Percentiles rank a stretch among this genome's conserved stretches.
These are phyloP conservation scores for Cheilosia grossa DNA, from an alignment of 2,888 invertebrate species.

Conservation along the genomic window DNA sequence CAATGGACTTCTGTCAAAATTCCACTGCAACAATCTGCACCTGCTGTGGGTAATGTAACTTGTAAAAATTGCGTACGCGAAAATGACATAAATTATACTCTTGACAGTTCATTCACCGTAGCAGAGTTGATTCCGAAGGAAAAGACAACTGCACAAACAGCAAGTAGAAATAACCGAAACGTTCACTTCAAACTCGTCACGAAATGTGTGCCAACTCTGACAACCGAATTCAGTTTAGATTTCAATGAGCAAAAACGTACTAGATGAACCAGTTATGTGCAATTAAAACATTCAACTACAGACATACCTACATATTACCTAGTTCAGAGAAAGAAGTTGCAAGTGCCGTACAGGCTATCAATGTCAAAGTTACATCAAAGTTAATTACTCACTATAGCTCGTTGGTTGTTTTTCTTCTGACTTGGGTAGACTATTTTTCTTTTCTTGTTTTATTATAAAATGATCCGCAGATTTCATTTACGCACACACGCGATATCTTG, in stretches of 20 bases:
- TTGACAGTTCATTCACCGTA: no score
- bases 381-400: not conserved
- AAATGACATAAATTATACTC: no score
- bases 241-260: not conserved
- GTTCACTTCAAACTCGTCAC: not conserved
- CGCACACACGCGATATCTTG: conserved; percentile 13
- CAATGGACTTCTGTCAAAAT: no score
- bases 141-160: not conserved
- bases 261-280: not conserved
- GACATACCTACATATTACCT: not conserved
- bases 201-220: not conserved
- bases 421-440: not conserved
- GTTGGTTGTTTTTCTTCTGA: not conserved
- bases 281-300: not conserved
- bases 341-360: conserved; percentile 1
- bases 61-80: no score
- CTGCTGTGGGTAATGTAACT: no score
- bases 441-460: not conserved
- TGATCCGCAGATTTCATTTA: conserved; percentile 36
- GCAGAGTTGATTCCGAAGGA: not conserved
- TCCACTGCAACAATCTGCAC: no score
- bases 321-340: not conserved
- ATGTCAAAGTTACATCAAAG: conserved; percentile 3
- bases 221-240: not conserved
- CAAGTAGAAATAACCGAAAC: not conserved